A percentile compares a stretch with the other conserved stretches of the same genome.
Conservation (phyloP, 2,113 vertebrate species). For the Carollia perspicillata region DNA sequence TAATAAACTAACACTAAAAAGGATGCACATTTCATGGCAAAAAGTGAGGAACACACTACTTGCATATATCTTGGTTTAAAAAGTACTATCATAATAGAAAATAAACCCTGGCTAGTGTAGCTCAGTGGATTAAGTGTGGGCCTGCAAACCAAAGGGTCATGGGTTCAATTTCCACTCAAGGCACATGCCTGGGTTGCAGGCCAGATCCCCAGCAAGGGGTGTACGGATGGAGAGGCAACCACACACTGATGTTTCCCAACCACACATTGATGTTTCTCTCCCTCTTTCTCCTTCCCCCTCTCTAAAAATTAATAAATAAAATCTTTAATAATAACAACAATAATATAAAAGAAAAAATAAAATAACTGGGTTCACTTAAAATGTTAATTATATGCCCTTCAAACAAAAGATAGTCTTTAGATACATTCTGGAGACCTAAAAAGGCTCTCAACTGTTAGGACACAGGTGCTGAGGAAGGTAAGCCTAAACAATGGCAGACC, state of each 20-base stretch:
- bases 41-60: neutral
- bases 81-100: neutral
- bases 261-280: no score
- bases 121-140: no score
- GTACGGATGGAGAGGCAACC: no score
- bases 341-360: neutral
- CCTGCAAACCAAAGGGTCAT: no score
- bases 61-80: neutral
- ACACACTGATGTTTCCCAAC: no score
- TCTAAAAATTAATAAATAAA: no score
- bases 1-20: conserved; percentile 33
- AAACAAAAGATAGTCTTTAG: conserved; percentile 24
- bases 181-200: no score
- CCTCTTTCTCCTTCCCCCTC: no score
- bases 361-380: neutral
- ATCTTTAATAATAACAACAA: no score
- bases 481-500: neutral
- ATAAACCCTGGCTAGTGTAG: neutral
- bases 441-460: conserved; percentile 17
- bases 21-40: neutral
- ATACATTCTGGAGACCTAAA: neutral
- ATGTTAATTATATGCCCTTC: neutral
- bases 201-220: no score
- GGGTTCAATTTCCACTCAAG: no score
- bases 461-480: neutral